Percentiles rank a stretch among this genome's conserved stretches.
These are phyloP conservation scores for Lophius piscatorius DNA, from an alignment of 2,113 vertebrate genomes.

Conservation along the genomic window DNA sequence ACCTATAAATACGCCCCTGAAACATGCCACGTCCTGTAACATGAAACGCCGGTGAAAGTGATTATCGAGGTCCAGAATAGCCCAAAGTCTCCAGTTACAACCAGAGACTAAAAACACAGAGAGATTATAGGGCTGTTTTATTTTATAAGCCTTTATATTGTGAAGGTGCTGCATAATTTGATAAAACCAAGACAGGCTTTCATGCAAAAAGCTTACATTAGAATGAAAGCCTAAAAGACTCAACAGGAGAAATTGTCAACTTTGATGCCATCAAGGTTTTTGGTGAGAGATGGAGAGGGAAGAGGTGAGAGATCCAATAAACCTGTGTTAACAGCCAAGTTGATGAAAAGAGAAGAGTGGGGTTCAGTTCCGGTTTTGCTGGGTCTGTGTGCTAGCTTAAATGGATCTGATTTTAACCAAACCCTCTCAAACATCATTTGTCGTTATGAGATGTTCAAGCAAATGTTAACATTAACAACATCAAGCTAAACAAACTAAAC, in stretches of 20 bases:
- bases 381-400: neutral
- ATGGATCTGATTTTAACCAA: no score
- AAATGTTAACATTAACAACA: no score
- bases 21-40: conserved; percentile 63
- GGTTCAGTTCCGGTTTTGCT: neutral
- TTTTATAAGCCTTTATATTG: conserved; percentile 60
- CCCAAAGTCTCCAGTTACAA: conserved; percentile 55
- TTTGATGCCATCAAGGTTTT: conserved; percentile 43
- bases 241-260: conserved; percentile 32
- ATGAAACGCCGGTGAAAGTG: conserved; percentile 55
- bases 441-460: no score
- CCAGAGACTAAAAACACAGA: conserved; percentile 7
- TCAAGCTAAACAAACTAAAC: no score
- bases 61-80: conserved; percentile 69
- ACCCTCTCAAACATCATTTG: no score
- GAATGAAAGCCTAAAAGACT: conserved; percentile 46
- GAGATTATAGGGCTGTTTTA: conserved; percentile 15
- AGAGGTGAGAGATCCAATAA: conserved; percentile 53
- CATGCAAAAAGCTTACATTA: conserved; percentile 56
- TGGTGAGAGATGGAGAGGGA: conserved; percentile 31
- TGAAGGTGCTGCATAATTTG: conserved; percentile 42
- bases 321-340: conserved; percentile 13
- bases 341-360: neutral
- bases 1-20: conserved; percentile 69
- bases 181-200: conserved; percentile 58